Conservation (phyloP, 2,888 invertebrate species). For the Drosophila ustulata region DNA sequence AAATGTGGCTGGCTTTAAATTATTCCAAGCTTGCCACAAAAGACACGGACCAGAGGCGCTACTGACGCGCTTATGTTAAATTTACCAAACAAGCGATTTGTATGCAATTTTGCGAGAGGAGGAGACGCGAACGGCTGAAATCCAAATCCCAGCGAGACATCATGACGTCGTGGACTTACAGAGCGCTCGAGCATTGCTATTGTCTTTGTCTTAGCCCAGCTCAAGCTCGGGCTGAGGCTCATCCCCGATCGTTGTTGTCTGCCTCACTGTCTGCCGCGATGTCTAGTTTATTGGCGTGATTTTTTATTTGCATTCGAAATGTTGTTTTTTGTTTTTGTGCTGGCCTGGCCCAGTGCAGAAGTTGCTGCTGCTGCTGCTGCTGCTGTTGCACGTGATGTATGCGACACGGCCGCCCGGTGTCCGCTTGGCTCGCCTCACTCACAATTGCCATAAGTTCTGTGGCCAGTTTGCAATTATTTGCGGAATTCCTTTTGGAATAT, state of each 20-base stretch:
- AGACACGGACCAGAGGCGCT: constrained; percentile 73
- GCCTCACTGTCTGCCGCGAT: constrained; percentile 63
- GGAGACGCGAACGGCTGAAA: constrained; percentile 49
- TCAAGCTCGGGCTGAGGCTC: constrained; percentile 22
- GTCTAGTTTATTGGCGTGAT: constrained; percentile 84
- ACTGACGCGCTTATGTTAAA: constrained; percentile 79
- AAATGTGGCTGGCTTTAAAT: constrained; percentile 57
- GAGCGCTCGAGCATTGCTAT: constrained; percentile 32
- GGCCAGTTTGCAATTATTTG: constrained; percentile 80
- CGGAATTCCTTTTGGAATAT: constrained; percentile 80
- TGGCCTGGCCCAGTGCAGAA: constrained; percentile 22
- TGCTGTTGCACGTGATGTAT: constrained; percentile 75
- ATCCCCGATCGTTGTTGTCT: constrained; percentile 14
- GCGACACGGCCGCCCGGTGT: constrained; percentile 55
- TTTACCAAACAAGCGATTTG: constrained; percentile 83
- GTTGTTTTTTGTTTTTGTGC: constrained; percentile 32
- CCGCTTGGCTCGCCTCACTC: constrained; percentile 55
- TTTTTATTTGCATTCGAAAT: constrained; percentile 83
- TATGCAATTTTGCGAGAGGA: constrained; percentile 74
- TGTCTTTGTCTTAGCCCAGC: constrained; percentile 22
- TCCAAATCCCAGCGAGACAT: constrained; percentile 82
- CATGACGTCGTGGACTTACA: constrained; percentile 78
- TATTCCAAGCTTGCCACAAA: constrained; percentile 72
- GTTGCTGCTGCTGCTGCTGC: constrained; percentile 18
- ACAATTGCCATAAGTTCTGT: constrained; percentile 79